Conservation (phyloP, 2,888 invertebrate species). For the Epirrhoe alternata region DNA sequence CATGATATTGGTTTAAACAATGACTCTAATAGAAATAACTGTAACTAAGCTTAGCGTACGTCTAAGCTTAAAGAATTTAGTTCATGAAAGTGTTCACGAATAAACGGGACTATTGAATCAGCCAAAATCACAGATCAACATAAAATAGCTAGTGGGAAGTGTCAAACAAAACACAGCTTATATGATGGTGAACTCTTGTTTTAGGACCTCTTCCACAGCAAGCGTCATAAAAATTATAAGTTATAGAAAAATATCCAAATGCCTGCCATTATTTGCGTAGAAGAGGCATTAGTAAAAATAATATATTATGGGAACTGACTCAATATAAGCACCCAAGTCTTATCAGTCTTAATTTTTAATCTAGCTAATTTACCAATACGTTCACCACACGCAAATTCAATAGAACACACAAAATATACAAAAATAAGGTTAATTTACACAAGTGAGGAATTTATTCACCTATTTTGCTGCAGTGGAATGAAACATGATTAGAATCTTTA, state of each 20-base stretch:
- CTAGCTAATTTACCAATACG: conserved; percentile 31
- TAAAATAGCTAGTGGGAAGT: background rate
- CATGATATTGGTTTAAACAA: background rate
- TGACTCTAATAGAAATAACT: background rate
- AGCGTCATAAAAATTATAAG: background rate
- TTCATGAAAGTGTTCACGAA: background rate
- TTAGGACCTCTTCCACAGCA: background rate
- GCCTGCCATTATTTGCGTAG: background rate
- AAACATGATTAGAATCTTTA: background rate
- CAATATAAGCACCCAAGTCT: conserved; percentile 62
- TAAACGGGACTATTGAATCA: background rate
- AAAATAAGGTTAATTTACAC: conserved; percentile 10
- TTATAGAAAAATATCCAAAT: background rate
- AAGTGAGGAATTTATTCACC: conserved; percentile 1
- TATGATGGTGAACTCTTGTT: background rate
- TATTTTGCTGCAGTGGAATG: conserved; percentile 11
- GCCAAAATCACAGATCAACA: background rate
- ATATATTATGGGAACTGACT: conserved; percentile 37
- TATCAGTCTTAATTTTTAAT: conserved; percentile 66
- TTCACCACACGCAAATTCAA: conserved; percentile 22
- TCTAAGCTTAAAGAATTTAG: background rate
- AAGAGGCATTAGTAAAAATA: conserved; percentile 29
- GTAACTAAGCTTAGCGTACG: background rate
- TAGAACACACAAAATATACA: conserved; percentile 11
- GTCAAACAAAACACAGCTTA: background rate